Evolutionary conservation across 1,140 invertebrate species (phyloP), one percentile per base, ranked within the genome.

Genomic region (Drosophila willistoni): DNA sequence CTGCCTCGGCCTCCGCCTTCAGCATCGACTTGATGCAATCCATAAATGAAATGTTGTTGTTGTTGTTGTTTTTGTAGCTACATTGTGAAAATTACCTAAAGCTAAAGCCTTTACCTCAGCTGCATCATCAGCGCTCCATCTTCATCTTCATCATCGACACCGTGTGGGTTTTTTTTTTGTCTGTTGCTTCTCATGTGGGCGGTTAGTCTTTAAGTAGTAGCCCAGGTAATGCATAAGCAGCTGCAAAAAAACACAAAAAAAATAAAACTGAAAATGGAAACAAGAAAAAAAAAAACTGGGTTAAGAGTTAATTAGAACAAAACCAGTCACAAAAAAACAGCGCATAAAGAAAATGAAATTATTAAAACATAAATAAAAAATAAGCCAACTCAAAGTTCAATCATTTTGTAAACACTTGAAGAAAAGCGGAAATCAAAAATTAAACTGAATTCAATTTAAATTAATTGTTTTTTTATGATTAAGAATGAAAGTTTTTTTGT

Each of bases 221-320:
- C 25, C 57, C 60, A 22, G 47, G 56, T 57, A 62, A 55, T 36
- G 14, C 17, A 9, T 1, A 34, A 22, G 25, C 25, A 63, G 22
- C 61, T 63, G 41, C 22, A 44, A 25, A 22, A 51, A 47, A 9
- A 44, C 0, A 17, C 17, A 17, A 44, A 47, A 47, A 17, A 47
- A 17, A 47, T 7, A 17, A 10, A 22, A 19, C 33, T 25, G 14
- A 1, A 54, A 64, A 47, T 51, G 41, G 41, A 25, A 47, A 25
- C 44, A 51, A 51, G 19, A 51, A 25, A 14, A 72, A 72, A 51
- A 51, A 51, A 14, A 72, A 78, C 68, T 77, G 63, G 75, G 75
- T 77, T 78, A 78, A 63, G 41, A 78, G 74, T 77, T 67, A 78
- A 78, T 78, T 78, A 77, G 63, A 77, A 68, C 75, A 77, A 67